phyloP scores from a whole-genome alignment of 2,797 vertebrate genomes.

The Periparus ater region DNA sequence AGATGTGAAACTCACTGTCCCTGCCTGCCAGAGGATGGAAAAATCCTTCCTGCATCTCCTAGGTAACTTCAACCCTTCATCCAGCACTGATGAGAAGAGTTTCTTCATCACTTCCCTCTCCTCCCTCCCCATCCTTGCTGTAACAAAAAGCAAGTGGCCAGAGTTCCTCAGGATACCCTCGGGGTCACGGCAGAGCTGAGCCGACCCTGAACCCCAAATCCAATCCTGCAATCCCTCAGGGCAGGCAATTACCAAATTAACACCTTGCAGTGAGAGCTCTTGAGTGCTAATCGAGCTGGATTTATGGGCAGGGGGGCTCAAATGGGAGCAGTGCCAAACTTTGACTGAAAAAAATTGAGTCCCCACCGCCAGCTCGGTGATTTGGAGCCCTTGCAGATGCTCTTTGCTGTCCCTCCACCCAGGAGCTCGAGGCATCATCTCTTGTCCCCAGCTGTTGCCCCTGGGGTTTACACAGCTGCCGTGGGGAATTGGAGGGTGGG shows the following conservation, averaged over 20 bases:
- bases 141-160: background rate
- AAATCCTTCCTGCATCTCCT: background rate
- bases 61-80: background rate
- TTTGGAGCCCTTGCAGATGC: background rate
- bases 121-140: background rate
- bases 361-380: background rate
- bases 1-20: background rate
- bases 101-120: background rate
- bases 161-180: background rate
- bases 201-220: background rate
- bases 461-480: constrained; percentile 91
- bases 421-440: background rate
- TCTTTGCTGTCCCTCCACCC: background rate
- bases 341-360: background rate
- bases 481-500: background rate
- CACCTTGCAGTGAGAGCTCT: fast-evolving
- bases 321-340: background rate
- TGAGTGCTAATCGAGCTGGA: background rate
- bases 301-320: background rate
- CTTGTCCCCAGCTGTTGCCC: constrained; percentile 80
- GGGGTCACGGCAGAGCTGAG: background rate
- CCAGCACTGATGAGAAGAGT: background rate
- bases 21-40: background rate
- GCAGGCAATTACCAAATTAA: background rate
- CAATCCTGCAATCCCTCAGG: background rate